A percentile compares a stretch with the other conserved stretches of the same genome.
Conservation (phyloP, 64 coral and sea anemone genomes). For the Dendrophyllia cribrosa region DNA sequence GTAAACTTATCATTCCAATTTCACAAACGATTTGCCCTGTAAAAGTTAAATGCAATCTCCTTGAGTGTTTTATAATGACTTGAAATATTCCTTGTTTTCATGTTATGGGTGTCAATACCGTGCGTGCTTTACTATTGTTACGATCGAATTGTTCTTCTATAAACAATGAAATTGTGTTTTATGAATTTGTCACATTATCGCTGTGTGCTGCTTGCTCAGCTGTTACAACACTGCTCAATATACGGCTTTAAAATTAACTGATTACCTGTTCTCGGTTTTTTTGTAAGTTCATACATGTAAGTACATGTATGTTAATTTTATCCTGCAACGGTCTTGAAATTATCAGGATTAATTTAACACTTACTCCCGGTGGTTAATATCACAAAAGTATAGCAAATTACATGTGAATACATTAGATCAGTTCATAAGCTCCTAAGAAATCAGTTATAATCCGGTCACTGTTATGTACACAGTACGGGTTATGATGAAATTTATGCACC, state of each 20-base stretch:
- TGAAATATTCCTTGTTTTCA: constrained; percentile 17
- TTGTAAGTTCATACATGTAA: too few species aligned
- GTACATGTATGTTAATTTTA: too few species aligned
- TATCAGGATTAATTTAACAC: neutral
- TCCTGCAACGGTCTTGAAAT: neutral
- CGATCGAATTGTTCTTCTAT: neutral
- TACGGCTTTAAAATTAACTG: too few species aligned
- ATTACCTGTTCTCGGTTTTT: too few species aligned
- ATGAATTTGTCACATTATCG: neutral
- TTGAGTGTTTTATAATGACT: neutral
- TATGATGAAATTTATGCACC: too few species aligned
- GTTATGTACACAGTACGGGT: too few species aligned
- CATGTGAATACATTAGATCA: neutral
- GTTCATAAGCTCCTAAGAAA: neutral
- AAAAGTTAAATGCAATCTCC: neutral
- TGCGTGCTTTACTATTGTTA: too few species aligned
- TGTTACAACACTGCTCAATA: neutral
- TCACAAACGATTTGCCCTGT: neutral
- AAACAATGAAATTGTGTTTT: neutral
- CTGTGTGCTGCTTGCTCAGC: neutral
- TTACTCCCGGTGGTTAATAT: neutral
- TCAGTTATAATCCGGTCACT: too few species aligned
- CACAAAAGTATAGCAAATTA: neutral
- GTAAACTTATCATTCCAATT: neutral
- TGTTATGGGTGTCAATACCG: neutral